These are phyloP conservation scores for silkworm (Bombyx mori) DNA, from an alignment of 1,140 invertebrate genomes.

Conservation along the genomic window ASM3026992v2 NC_085115.1:631001-631500, in stretches of 20 bases:
- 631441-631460: conserved; percentile 95
- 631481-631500: conserved; percentile 92
- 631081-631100: too few species aligned
- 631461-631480: conserved; percentile 92
- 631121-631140: conserved; percentile 45
- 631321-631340: conserved; percentile 74
- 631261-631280: too few species aligned
- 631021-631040: conserved; percentile 23
- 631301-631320: neutral
- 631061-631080: too few species aligned
- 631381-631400: conserved; percentile 93
- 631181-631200: too few species aligned
- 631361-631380: conserved; percentile 82
- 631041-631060: too few species aligned
- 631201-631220: too few species aligned
- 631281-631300: neutral
- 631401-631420: conserved; percentile 87
- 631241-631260: too few species aligned
- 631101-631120: too few species aligned
- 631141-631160: conserved; percentile 5
- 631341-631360: conserved; percentile 72
- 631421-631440: conserved; percentile 92
- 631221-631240: too few species aligned
- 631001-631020: conserved; percentile 28
- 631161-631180: too few species aligned